phyloP scores from a whole-genome alignment of 2,113 vertebrate genomes.

The Xiphophorus maculatus region DNA sequence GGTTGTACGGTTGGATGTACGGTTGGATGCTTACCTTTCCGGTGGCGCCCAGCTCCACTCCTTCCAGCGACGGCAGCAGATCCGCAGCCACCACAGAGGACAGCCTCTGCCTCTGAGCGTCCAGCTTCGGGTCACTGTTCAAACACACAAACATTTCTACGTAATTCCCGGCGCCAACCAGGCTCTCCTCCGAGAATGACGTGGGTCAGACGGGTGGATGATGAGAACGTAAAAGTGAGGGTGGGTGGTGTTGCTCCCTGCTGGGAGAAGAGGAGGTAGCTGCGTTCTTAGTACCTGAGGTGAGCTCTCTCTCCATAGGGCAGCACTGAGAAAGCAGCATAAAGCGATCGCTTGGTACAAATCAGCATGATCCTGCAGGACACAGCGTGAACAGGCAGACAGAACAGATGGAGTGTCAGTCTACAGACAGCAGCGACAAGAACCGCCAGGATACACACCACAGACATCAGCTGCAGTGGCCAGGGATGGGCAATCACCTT shows the following conservation, averaged over 20 bases:
- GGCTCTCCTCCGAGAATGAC: conserved; percentile 8
- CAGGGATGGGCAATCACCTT: background rate
- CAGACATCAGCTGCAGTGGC: conserved; percentile 11
- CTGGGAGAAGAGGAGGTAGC: conserved; percentile 27
- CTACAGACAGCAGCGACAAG: conserved; percentile 38
- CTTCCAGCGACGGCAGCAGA: conserved; percentile 90
- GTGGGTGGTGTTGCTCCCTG: conserved; percentile 26
- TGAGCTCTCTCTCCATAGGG: conserved; percentile 91
- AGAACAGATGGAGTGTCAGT: conserved; percentile 70
- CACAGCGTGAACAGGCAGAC: conserved; percentile 77
- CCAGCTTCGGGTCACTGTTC: conserved; percentile 87
- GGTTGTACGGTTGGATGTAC: too few relatives aligned
- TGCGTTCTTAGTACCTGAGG: conserved; percentile 85
- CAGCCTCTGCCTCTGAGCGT: conserved; percentile 89
- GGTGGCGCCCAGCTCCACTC: conserved; percentile 88
- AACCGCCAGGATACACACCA: conserved; percentile 16
- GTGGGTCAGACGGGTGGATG: conserved; percentile 35
- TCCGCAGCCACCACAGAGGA: conserved; percentile 88
- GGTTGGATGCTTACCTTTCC: conserved; percentile 84
- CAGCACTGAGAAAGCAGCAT: conserved; percentile 94
- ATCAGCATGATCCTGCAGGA: conserved; percentile 93
- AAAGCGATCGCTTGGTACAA: conserved; percentile 95
- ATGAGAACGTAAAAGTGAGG: conserved; percentile 45
- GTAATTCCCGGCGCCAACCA: conserved; percentile 21
- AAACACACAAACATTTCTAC: conserved; percentile 2